A percentile compares a stretch with the other conserved stretches of the same genome.
Evolutionary conservation across 2,888 invertebrate species (phyloP).

Genomic region (Standfussiana lucernea): DNA sequence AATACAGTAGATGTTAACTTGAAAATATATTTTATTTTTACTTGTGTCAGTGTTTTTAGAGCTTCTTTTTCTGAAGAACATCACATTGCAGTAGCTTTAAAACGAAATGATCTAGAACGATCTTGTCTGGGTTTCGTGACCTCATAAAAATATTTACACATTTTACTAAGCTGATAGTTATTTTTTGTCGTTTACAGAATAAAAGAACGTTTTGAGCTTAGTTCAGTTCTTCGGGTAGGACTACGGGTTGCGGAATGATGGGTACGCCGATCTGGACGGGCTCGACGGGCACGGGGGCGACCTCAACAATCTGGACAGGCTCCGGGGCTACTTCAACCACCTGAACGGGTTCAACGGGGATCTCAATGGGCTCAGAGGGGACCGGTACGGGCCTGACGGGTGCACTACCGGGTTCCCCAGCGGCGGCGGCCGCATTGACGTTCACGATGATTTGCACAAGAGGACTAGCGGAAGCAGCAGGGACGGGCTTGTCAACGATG

Average conservation of each 20-base stretch:
- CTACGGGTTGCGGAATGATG: conserved; percentile 60
- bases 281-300: conserved; percentile 58
- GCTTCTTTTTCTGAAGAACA: neutral
- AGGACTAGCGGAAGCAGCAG: conserved; percentile 19
- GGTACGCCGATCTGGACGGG: conserved; percentile 61
- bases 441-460: conserved; percentile 41
- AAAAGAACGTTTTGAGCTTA: conserved; percentile 29
- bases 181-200: neutral
- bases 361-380: neutral
- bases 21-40: conserved; percentile 30
- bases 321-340: conserved; percentile 50
- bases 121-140: neutral
- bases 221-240: conserved; percentile 66
- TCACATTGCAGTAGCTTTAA: neutral
- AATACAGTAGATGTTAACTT: neutral
- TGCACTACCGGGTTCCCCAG: neutral
- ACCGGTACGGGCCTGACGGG: conserved; percentile 28
- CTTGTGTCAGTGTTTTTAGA: neutral
- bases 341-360: conserved; percentile 54
- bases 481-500: conserved; percentile 25
- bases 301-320: conserved; percentile 50
- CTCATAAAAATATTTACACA: neutral
- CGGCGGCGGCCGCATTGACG: conserved; percentile 22
- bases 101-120: neutral
- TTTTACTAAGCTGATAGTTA: neutral